phyloP scores from a whole-genome alignment of 1,140 invertebrate genomes.

The Drosophila orena region DNA sequence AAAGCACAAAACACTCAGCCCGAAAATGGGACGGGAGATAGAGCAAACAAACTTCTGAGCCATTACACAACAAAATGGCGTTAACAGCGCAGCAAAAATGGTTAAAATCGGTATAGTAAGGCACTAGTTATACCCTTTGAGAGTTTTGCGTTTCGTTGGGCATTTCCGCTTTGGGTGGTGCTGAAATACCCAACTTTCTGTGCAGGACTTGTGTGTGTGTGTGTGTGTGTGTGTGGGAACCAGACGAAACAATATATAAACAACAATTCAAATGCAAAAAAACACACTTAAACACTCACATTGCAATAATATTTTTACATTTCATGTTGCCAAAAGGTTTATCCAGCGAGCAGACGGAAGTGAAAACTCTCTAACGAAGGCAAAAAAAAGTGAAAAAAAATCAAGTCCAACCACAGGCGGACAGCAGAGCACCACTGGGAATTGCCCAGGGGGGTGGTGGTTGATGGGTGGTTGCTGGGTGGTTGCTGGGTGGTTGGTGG shows the following conservation, averaged over 20 bases:
- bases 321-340: constrained; percentile 41
- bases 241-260: constrained; percentile 45
- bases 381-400: background rate
- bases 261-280: constrained; percentile 45
- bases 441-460: background rate
- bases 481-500: background rate
- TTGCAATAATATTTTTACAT: constrained; percentile 70
- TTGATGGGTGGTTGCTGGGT: background rate
- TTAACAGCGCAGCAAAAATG: constrained; percentile 45
- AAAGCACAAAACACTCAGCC: constrained; percentile 35
- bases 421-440: constrained; percentile 3
- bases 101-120: background rate
- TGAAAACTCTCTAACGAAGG: constrained; percentile 6
- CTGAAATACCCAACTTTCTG: background rate
- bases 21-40: background rate
- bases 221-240: constrained; percentile 4
- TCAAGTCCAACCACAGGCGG: constrained; percentile 15
- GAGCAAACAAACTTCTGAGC: constrained; percentile 67
- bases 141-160: background rate
- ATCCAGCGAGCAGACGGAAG: constrained; percentile 18
- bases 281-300: constrained; percentile 14
- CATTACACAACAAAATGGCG: constrained; percentile 74
- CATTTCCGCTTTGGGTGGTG: background rate
- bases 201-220: too few species aligned
- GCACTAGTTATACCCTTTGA: background rate